Conservation (phyloP, 2,888 invertebrate species). For the Nomada hirtipes region DNA sequence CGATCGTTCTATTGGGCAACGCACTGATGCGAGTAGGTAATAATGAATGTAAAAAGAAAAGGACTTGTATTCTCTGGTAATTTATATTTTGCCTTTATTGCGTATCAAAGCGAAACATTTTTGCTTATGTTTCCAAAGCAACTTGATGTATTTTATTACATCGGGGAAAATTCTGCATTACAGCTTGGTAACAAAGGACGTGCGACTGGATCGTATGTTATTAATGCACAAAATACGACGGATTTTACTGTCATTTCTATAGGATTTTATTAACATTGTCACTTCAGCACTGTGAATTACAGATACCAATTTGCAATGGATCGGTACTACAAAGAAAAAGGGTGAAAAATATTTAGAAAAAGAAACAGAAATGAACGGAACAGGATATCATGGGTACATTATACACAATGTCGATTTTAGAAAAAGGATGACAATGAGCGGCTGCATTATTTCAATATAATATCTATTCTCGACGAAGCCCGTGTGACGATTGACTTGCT, state of each 20-base stretch:
- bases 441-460: conserved; percentile 33
- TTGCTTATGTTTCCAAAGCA: background rate
- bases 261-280: conserved; percentile 60
- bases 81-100: conserved; percentile 14
- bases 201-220: conserved; percentile 9
- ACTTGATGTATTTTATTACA: background rate
- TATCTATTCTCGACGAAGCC: conserved; percentile 20
- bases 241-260: conserved; percentile 44
- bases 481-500: conserved; percentile 12
- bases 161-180: conserved; percentile 3
- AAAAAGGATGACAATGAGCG: conserved; percentile 40
- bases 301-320: conserved; percentile 55
- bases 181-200: conserved; percentile 7
- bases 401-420: conserved; percentile 25
- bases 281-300: conserved; percentile 51
- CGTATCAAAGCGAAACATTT: conserved; percentile 20
- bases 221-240: conserved; percentile 23
- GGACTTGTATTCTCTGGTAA: background rate
- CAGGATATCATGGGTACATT: conserved; percentile 14
- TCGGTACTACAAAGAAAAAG: conserved; percentile 22
- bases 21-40: background rate
- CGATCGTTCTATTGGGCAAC: background rate
- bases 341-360: background rate
- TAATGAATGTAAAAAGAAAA: background rate
- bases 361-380: background rate